Evolutionary conservation across 23 tunicate species (phyloP), one percentile per base, ranked within the genome.

Genomic region (Ciona savignyi): DNA sequence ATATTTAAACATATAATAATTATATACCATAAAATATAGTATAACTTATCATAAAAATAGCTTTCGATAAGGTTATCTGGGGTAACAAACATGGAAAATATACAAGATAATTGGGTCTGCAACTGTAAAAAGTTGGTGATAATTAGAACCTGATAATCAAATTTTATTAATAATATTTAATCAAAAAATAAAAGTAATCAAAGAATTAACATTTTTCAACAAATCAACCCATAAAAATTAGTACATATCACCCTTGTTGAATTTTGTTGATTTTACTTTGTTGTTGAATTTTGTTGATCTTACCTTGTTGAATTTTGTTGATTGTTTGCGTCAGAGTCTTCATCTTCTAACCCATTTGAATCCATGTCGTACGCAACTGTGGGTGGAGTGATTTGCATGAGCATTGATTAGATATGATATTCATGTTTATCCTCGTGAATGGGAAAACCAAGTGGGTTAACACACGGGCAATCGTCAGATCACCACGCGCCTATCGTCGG

Each of bases 301-400:
- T 62, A 81, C 85, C 85, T 81, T 29, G 34, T 77, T 2, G 62
- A n/a, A 51, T 77, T 68, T 64, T 81, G 86, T 29, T 61, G 70
- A 24, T 69, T 81, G 20, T 81, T 78, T 29, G 87, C 76, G 70
- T 88, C 96, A 2, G 87, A 88, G 49, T 88, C 96, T 23, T 81
- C 86, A 0, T 88, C 96, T 0, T 88, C 87, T 4, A 74, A 70
- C 0, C 87, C 87, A 73, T 82, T 88, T 2, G 87, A 76, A 73
- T 88, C 96, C 87, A 82, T 82, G 29, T 88, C 96, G 51, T 33
- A 70, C 0, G 73, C 71, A 42, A 76, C 87, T 82, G 63, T 42
- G 15, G 9, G 9, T 9, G 9, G 56, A 6, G 15, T 42, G 56
- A 42, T 6, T 6, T 6, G 15, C 15, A 42, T 42, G 9, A n/a